These are phyloP conservation scores for Platyrinchus mystaceus DNA, from an alignment of 2,797 vertebrate genomes.

Conservation along the genomic window DNA sequence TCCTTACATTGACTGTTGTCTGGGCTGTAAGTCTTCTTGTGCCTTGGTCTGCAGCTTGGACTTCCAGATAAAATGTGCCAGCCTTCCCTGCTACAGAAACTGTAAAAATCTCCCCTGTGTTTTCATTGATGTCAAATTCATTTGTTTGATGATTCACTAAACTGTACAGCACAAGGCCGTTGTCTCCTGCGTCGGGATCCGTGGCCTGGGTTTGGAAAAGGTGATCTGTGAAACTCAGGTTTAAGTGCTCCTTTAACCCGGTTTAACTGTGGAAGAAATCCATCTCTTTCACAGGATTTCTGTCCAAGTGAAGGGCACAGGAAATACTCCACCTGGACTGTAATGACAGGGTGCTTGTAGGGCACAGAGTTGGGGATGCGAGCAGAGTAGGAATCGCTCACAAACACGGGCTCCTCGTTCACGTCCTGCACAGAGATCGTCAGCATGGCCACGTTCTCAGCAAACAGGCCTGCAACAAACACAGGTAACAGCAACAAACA, in stretches of 20 bases:
- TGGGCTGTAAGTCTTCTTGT: conserved; percentile 40
- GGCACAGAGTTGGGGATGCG: conserved; percentile 72
- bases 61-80: conserved; percentile 23
- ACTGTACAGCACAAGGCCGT: conserved; percentile 71
- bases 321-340: conserved; percentile 72
- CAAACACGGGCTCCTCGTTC: conserved; percentile 77
- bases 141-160: conserved; percentile 14
- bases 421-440: conserved; percentile 23
- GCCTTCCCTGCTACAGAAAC: conserved; percentile 57
- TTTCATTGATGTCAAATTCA: conserved; percentile 70
- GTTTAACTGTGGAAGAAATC: not conserved
- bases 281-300: not conserved
- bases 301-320: not conserved
- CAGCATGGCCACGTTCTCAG: conserved; percentile 37
- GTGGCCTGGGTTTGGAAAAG: conserved; percentile 69
- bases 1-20: conserved; percentile 69
- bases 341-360: conserved; percentile 68
- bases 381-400: conserved; percentile 38
- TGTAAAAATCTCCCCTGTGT: conserved; percentile 77
- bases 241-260: not conserved
- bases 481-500: not conserved
- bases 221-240: not conserved
- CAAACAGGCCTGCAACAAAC: conserved; percentile 10
- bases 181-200: conserved; percentile 74
- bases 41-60: conserved; percentile 72